Conservation (phyloP, 2,888 invertebrate genomes). For the Cylindroiulus punctatus region DNA sequence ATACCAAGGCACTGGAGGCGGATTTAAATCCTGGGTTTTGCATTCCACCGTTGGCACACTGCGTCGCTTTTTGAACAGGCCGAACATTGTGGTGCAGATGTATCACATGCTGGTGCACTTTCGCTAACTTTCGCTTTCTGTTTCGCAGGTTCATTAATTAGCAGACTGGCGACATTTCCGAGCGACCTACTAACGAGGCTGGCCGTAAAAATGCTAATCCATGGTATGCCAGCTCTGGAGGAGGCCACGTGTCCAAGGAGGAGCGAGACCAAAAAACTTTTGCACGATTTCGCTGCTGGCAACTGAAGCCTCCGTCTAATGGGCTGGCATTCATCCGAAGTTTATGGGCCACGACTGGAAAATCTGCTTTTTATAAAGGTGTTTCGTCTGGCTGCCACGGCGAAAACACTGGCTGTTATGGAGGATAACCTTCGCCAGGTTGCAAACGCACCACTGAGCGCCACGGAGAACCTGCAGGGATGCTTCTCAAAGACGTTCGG, state of each 20-base stretch:
- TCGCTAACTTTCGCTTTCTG: background rate
- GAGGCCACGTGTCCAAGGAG: background rate
- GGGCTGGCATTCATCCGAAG: constrained; percentile 13
- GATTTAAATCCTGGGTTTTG: background rate
- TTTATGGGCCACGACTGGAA: constrained; percentile 33
- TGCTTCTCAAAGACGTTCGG: background rate
- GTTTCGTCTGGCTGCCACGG: background rate
- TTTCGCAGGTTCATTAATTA: background rate
- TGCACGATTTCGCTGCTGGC: background rate
- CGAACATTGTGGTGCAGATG: background rate
- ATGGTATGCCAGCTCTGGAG: background rate
- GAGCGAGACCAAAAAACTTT: background rate
- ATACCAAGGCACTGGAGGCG: constrained; percentile 14
- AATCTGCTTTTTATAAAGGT: constrained; percentile 30
- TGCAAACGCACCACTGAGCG: constrained; percentile 1
- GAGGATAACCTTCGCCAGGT: background rate
- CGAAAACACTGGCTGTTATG: constrained; percentile 7
- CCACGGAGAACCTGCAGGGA: background rate
- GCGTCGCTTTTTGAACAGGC: background rate
- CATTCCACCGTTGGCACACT: background rate
- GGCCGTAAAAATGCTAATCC: background rate
- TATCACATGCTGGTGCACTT: background rate
- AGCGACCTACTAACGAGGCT: background rate
- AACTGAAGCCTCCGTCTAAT: background rate
- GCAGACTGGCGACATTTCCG: background rate